Evolutionary conservation across 2,113 vertebrate genomes (phyloP).

Genomic region (Chaetodon auriga): DNA sequence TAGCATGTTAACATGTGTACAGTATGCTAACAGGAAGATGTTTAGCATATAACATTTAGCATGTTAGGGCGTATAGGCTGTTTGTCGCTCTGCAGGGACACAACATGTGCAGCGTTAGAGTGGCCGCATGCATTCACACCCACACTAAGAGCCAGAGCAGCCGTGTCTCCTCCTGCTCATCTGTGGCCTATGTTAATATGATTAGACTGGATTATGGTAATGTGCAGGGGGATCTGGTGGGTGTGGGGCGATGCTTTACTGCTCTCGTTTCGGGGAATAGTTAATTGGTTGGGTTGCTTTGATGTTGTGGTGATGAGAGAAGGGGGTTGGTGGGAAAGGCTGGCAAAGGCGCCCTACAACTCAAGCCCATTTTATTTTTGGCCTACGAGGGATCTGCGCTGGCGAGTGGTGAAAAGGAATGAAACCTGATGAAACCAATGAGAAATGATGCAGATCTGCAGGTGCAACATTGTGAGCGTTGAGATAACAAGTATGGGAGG

Average conservation of each 20-base stretch:
- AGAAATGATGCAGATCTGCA: conserved; percentile 40
- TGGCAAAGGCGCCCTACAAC: conserved; percentile 56
- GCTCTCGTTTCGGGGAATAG: conserved; percentile 81
- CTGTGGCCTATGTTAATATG: conserved; percentile 81
- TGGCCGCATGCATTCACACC: conserved; percentile 23
- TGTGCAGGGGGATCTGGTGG: conserved; percentile 72
- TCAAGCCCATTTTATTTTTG: conserved; percentile 71
- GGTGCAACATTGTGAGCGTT: conserved; percentile 21
- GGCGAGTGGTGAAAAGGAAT: conserved; percentile 52
- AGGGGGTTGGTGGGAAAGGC: conserved; percentile 63
- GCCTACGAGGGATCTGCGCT: conserved; percentile 61
- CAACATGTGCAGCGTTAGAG: conserved; percentile 38
- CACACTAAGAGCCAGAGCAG: conserved; percentile 49
- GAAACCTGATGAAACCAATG: conserved; percentile 68
- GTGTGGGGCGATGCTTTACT: conserved; percentile 71
- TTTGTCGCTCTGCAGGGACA: not conserved
- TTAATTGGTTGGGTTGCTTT: conserved; percentile 85
- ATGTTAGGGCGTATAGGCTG: not conserved
- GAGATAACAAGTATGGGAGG: conserved; percentile 3
- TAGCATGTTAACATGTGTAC: not conserved
- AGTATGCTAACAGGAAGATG: not conserved
- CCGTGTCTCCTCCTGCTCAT: conserved; percentile 73
- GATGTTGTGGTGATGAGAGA: conserved; percentile 75
- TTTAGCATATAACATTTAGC: not conserved
- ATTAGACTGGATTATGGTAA: conserved; percentile 87